phyloP scores from a whole-genome alignment of 2,888 invertebrate genomes.

The Spatulosminthurus flaviceps region DNA sequence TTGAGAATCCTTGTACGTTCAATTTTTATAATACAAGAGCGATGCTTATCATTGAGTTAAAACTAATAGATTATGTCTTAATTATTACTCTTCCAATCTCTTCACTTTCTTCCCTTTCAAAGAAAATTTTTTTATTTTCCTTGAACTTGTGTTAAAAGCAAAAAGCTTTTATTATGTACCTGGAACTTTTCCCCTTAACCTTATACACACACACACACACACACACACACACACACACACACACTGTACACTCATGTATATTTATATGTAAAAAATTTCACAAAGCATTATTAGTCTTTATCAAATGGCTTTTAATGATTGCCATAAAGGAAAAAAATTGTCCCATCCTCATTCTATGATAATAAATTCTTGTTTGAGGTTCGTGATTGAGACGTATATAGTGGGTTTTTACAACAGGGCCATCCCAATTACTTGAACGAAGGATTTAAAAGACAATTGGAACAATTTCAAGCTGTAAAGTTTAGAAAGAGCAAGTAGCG shows the following conservation, averaged over 20 bases:
- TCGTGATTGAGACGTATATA: conserved; percentile 18
- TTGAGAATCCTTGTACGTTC: conserved; percentile 26
- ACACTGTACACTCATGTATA: no score
- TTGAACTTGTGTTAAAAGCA: conserved; percentile 11
- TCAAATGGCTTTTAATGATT: not conserved
- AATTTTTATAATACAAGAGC: not conserved
- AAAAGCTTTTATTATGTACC: not conserved
- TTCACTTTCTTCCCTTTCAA: not conserved
- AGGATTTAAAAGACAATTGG: not conserved
- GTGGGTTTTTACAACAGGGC: not conserved
- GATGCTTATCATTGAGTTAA: conserved; percentile 35
- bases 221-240: no score
- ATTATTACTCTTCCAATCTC: not conserved
- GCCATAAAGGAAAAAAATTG: not conserved
- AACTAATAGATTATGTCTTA: not conserved
- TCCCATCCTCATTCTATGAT: no score
- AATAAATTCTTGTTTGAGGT: conserved; percentile 6
- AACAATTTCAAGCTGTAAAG: conserved; percentile 23
- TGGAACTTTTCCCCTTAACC: conserved; percentile 36
- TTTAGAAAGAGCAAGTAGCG: conserved; percentile 15
- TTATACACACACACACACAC: no score
- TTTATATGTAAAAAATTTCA: no score
- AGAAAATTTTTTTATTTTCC: no score
- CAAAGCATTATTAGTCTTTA: not conserved
- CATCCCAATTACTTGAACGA: not conserved